A percentile compares a stretch with the other conserved stretches of the same genome.
Conservation (phyloP, 2,888 invertebrate genomes). For the Steinernema scapterisci region DNA sequence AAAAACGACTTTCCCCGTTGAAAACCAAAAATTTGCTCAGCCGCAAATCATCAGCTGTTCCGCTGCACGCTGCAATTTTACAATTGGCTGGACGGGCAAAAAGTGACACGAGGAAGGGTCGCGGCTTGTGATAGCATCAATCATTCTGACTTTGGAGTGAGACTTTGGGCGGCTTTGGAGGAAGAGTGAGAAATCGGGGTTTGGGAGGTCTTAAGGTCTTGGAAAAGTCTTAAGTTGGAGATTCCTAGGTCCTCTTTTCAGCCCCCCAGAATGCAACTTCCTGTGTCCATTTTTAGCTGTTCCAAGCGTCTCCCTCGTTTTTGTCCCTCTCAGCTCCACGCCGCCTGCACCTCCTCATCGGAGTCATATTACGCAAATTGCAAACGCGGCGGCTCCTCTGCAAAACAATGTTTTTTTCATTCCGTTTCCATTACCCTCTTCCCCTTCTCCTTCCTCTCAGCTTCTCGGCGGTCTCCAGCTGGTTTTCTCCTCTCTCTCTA, state of each 20-base stretch:
- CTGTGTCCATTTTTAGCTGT: too few relatives aligned
- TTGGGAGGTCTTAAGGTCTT: too few relatives aligned
- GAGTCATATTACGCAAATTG: conserved; percentile 6
- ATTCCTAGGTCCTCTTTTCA: too few relatives aligned
- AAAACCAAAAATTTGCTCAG: too few relatives aligned
- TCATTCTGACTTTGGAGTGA: not conserved
- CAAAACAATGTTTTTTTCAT: conserved; percentile 19
- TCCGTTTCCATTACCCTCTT: not conserved
- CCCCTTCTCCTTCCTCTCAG: not conserved
- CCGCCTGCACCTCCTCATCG: not conserved
- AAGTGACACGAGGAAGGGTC: conserved; percentile 9
- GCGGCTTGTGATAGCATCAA: not conserved
- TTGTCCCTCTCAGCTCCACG: not conserved
- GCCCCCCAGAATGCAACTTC: too few relatives aligned
- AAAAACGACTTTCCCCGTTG: not conserved
- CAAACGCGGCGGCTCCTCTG: conserved; percentile 4
- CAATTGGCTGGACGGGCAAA: not conserved
- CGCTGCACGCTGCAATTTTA: conserved; percentile 10
- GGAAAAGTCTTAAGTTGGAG: too few relatives aligned
- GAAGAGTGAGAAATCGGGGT: too few relatives aligned
- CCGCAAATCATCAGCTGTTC: not conserved
- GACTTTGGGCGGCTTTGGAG: too few relatives aligned
- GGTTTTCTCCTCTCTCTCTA: not conserved
- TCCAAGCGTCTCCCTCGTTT: too few relatives aligned
- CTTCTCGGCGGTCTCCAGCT: not conserved